Evolutionary conservation across 2,797 vertebrate genomes (phyloP).

Genomic region (Tarsius wallacei): DNA sequence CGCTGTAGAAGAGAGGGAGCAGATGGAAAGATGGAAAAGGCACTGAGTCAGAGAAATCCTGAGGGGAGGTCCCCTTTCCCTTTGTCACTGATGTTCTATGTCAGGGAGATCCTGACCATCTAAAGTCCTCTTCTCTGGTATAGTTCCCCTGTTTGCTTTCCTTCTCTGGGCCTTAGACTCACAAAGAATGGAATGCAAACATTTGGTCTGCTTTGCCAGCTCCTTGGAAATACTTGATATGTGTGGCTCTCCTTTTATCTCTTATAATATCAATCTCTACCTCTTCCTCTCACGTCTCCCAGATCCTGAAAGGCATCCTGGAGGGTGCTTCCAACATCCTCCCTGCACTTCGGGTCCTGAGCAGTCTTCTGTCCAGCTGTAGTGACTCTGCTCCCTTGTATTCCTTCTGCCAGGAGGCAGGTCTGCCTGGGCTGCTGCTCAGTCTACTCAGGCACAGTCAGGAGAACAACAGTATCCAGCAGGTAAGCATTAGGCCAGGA

Average conservation of each 20-base stretch:
- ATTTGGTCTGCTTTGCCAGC: background rate
- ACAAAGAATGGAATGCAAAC: background rate
- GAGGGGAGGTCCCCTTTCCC: background rate
- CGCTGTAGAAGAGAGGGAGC: background rate
- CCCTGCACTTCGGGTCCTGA: constrained; percentile 91
- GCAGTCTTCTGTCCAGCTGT: constrained; percentile 90
- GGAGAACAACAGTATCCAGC: constrained; percentile 86
- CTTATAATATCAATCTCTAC: background rate
- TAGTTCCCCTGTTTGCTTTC: background rate
- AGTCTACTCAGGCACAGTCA: constrained; percentile 91
- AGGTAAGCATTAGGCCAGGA: constrained; percentile 89
- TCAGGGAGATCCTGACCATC: background rate
- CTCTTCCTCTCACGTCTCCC: constrained; percentile 29
- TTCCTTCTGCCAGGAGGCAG: constrained; percentile 89
- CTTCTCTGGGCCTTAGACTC: background rate
- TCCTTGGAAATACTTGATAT: background rate
- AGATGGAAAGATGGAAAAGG: background rate
- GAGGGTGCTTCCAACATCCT: constrained; percentile 90
- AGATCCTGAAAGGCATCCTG: constrained; percentile 92
- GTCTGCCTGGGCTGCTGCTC: constrained; percentile 92
- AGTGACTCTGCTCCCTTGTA: constrained; percentile 88
- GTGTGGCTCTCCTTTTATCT: constrained; percentile 29
- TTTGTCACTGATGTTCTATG: background rate
- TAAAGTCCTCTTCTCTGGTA: background rate
- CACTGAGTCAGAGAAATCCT: background rate